Evolutionary conservation across 2,888 invertebrate genomes (phyloP), one percentile per base, ranked within the genome.

Genomic region (Aquatica leii): DNA sequence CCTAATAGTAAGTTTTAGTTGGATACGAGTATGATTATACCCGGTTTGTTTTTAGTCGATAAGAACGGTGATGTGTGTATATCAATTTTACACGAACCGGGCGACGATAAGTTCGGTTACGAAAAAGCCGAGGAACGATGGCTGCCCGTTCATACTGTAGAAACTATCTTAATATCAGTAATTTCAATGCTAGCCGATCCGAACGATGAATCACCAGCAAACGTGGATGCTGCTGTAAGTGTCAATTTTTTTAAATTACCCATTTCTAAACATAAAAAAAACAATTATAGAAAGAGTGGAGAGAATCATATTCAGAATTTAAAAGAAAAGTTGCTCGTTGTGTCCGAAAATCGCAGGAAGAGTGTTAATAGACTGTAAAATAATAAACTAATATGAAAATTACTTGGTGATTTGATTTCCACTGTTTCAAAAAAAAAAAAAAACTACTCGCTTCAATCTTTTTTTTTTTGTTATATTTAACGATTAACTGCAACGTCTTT

Each of bases 131-230:
- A 95, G 61, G 98, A 98, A 83, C 88, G 98, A 82, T 98, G 98
- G 98, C 85, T 98, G 81, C 98, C 98, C 37, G 97, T 98, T 69
- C 98, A 98, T 84, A 98, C 98, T 72, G 98, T 97, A 76, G 97
- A 98, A 86, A 98, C 98, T 72, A 98, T 98, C 82, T 89, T 98
- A 83, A 95, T 97, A 86, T 97, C 97, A 82, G 98, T 98, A 81
- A 98, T 98, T 84, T 98, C 98, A 80, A 97, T 98, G 98, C 87
- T 98, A 81, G 97, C 98, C 71, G 98, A 98, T 86, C 98, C 98
- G 68, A 98, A 98, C 82, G 98, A 97, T 82, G 98, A 98, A 85
- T 97, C 97, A 82, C 98, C 98, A 72, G 98, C 98, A 78, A 98
- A 98, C 86, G 97, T 98, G 76, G 98, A 98, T 88, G 98, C 98